These are phyloP conservation scores for Panulirus ornatus DNA, from an alignment of 1,140 invertebrate genomes.

Conservation along the genomic window DNA sequence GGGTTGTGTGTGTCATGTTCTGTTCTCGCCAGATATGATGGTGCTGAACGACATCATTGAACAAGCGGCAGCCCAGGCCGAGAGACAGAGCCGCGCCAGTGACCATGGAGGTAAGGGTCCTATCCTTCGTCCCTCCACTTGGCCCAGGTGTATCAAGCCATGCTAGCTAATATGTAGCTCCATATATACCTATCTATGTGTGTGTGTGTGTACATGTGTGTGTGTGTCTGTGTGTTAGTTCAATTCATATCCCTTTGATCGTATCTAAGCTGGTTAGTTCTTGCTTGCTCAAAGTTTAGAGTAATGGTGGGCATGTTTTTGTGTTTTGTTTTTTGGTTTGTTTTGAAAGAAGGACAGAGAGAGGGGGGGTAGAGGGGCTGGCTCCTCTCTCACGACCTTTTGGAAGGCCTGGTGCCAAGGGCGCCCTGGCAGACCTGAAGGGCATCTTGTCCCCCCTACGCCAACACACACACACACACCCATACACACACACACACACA, in stretches of 20 bases:
- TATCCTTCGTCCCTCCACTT: slow-evolving; percentile 42
- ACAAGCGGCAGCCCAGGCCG: slow-evolving; percentile 85
- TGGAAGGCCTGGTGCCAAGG: too few relatives aligned
- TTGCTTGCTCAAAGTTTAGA: neutral
- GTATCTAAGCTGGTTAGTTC: neutral
- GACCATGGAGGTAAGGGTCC: slow-evolving; percentile 90
- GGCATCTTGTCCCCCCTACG: too few relatives aligned
- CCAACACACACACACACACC: neutral
- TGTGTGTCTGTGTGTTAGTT: neutral
- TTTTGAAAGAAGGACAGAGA: too few relatives aligned
- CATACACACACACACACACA: too few relatives aligned
- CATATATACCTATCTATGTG: too few relatives aligned
- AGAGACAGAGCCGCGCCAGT: slow-evolving; percentile 88
- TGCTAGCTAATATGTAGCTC: neutral
- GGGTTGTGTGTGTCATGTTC: too few relatives aligned
- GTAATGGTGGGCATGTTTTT: too few relatives aligned
- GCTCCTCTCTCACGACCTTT: too few relatives aligned
- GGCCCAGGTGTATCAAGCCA: neutral
- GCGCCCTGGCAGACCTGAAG: too few relatives aligned
- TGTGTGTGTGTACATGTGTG: slow-evolving; percentile 8
- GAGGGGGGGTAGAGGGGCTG: too few relatives aligned
- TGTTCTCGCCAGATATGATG: slow-evolving; percentile 92
- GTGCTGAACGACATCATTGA: slow-evolving; percentile 98
- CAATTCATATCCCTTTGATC: neutral
- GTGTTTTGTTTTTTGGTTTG: too few relatives aligned